Percentiles rank a stretch among this genome's conserved stretches.
Evolutionary conservation across 2,888 invertebrate species (phyloP).

Genomic region (Oscheius sp.): DNA sequence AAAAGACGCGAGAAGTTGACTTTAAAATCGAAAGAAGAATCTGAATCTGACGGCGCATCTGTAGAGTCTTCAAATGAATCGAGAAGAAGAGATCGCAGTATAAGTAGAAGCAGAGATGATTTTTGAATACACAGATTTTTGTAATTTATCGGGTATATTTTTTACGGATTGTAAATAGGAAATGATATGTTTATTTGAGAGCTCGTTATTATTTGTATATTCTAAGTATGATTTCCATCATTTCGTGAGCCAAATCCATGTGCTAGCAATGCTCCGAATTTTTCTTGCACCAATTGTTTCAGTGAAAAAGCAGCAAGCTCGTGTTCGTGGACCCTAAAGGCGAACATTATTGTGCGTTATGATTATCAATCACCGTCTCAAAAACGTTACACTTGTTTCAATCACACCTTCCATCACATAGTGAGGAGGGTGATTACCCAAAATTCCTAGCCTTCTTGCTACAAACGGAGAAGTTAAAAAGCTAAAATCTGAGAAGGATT

Average conservation of each 20-base stretch:
- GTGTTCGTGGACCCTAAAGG: conserved; percentile 29
- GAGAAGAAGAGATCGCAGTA: background rate
- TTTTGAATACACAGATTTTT: background rate
- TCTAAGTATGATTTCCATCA: background rate
- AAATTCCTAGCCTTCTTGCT: conserved; percentile 26
- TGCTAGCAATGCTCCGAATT: conserved; percentile 1
- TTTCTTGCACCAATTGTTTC: conserved; percentile 8
- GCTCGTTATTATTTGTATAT: conserved; percentile 2
- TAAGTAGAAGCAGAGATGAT: background rate
- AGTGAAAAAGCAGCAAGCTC: conserved; percentile 19
- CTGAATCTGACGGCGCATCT: background rate
- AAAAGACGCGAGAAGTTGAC: conserved; percentile 2
- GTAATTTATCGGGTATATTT: too few relatives aligned
- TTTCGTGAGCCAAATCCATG: background rate
- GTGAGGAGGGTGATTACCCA: conserved; percentile 22
- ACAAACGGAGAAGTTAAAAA: conserved; percentile 62
- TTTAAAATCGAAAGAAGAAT: background rate
- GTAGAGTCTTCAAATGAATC: conserved; percentile 5
- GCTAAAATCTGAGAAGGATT: conserved; percentile 74
- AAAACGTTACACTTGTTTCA: conserved; percentile 28
- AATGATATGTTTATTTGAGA: conserved; percentile 15
- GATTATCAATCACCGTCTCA: conserved; percentile 1
- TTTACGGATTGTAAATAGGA: background rate
- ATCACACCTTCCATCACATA: conserved; percentile 27
- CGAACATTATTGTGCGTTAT: background rate